These are phyloP conservation scores for Schizopygopsis malacanthus DNA, from an alignment of 2,797 vertebrate genomes.

Conservation along the genomic window DNA sequence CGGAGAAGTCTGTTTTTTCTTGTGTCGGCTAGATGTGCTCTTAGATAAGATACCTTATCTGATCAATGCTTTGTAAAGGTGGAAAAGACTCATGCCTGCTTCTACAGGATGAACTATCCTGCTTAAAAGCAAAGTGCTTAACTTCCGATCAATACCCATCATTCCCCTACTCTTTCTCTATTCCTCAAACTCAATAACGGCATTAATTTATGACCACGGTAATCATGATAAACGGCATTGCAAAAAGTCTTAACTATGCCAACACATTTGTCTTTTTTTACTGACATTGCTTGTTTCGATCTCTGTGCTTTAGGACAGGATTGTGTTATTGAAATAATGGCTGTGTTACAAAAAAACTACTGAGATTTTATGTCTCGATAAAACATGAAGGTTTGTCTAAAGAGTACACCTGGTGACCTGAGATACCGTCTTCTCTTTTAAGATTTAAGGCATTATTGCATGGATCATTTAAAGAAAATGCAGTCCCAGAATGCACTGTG, in stretches of 20 bases:
- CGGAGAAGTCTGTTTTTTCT: conserved; percentile 1
- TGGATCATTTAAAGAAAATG: background rate
- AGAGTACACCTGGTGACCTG: background rate
- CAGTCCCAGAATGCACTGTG: background rate
- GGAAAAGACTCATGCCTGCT: conserved; percentile 8
- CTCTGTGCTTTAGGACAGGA: background rate
- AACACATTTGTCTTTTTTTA: background rate
- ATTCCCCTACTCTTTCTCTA: conserved; percentile 12
- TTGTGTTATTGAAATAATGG: background rate
- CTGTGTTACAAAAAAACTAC: background rate
- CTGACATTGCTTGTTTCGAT: background rate
- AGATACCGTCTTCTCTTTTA: background rate
- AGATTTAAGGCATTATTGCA: background rate
- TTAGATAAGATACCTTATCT: conserved; percentile 30
- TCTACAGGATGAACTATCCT: conserved; percentile 5
- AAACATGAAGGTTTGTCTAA: background rate
- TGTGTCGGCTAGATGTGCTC: background rate
- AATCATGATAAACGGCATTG: conserved; percentile 21
- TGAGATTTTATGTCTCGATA: background rate
- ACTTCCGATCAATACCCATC: conserved; percentile 22
- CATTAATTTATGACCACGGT: conserved; percentile 23
- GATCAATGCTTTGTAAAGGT: conserved; percentile 12
- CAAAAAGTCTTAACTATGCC: conserved; percentile 29
- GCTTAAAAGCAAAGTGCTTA: conserved; percentile 35
- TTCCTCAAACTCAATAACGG: conserved; percentile 15